Evolutionary conservation across 2,888 invertebrate species (phyloP), one percentile per base, ranked within the genome.

Genomic region (Megaustenia siamemsis): DNA sequence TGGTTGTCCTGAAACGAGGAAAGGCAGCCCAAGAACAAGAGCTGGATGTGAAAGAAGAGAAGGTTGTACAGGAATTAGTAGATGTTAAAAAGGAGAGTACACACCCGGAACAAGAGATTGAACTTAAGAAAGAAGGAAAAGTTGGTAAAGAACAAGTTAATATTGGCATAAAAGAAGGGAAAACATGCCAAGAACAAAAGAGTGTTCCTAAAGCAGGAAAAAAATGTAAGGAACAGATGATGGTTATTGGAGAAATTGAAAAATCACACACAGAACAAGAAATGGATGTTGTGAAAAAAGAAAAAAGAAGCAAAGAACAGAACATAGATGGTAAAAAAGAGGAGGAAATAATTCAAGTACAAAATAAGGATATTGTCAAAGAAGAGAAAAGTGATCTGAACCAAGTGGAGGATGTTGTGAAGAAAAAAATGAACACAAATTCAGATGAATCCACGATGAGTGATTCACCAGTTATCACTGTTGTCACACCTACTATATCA

Each of bases 21-120:
- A 56, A 49, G 21, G 49, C 73, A 49, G 63, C 18, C 45, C 35
- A 76, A 21, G 45, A 56, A 49, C 53, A 78, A 81, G 68, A 84
- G 78, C 45, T 60, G 28, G 66, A 84, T 53, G 56, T 81, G 38
- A 40, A 86, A 86, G 66, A 76, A 86, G 28, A 86, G 75, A 81
- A 71, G 75, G n/a, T 81, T 81, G 18, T 71, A 68, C 6, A 76
- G 78, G 18, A 24, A 53, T 24, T 66, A 18, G n/a, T 80, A 63
- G 32, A 18, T 21, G 38, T 40, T 35, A 73, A 45, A 66, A 81
- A 60, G n/a, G 77, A 28, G 2, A 35, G 43, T 21, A 78, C 53
- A 40, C 38, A 18, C 49, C n/a, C 60, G n/a, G 28, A 32, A 40
- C 49, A 71, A 28, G 10, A 3, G 45, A 12, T 43, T 2, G 71